Percentiles rank a stretch among this genome's conserved stretches.
These are phyloP conservation scores for Periplaneta americana DNA, from an alignment of 1,140 invertebrate genomes.

Conservation along the genomic window DNA sequence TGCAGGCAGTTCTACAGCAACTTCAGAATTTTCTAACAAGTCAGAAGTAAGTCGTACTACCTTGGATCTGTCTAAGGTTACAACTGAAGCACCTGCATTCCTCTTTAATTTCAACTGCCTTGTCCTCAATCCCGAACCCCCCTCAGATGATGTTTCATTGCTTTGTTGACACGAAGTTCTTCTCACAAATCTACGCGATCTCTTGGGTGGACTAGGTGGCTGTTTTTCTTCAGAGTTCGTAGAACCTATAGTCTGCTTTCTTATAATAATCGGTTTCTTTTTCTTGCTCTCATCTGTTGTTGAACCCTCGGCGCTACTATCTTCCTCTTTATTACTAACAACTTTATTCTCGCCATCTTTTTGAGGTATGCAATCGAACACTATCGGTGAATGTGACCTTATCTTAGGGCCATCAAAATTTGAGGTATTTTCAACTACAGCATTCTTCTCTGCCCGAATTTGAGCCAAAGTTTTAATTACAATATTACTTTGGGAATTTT, in stretches of 20 bases:
- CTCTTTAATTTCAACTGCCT: neutral
- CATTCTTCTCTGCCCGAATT: slow-evolving; percentile 10
- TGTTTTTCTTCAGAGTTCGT: neutral
- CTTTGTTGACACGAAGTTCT: neutral
- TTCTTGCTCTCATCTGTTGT: neutral
- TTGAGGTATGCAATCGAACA: neutral
- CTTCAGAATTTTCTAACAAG: neutral
- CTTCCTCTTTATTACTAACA: neutral
- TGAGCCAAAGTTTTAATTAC: slow-evolving; percentile 11
- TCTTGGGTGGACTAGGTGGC: neutral
- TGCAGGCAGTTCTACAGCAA: neutral
- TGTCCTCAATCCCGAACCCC: neutral
- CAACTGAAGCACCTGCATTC: neutral
- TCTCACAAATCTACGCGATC: neutral
- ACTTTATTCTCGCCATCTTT: neutral
- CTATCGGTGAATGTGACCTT: slow-evolving; percentile 10
- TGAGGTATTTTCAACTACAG: neutral
- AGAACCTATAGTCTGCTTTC: neutral
- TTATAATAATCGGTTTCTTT: neutral
- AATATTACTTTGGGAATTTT: too few relatives aligned
- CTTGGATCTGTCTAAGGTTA: neutral
- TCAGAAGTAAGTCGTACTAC: neutral
- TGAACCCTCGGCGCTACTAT: too few relatives aligned
- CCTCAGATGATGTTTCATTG: neutral
- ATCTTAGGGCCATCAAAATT: neutral